phyloP scores from a whole-genome alignment of 2,113 vertebrate species.

The Crotalus helleri region DNA sequence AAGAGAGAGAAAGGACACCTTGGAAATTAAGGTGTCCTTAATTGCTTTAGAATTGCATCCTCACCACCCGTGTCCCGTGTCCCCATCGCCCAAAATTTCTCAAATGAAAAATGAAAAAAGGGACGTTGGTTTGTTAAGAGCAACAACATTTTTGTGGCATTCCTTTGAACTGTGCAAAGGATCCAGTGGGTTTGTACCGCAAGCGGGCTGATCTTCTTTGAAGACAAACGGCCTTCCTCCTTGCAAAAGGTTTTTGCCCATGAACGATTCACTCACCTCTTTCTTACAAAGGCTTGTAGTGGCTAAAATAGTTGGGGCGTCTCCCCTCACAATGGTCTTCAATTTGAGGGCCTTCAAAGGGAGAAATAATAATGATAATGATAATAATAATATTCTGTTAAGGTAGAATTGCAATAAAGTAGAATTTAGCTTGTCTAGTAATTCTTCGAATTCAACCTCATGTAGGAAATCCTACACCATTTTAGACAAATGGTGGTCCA shows the following conservation, averaged over 20 bases:
- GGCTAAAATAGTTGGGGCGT: constrained; percentile 84
- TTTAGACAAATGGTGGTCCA: too few relatives aligned
- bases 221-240: neutral
- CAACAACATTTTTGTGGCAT: neutral
- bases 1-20: constrained; percentile 13
- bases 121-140: neutral
- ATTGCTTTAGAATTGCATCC: constrained; percentile 5
- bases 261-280: constrained; percentile 78
- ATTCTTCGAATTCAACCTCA: too few relatives aligned
- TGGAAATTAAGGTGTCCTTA: neutral
- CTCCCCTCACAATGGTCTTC: constrained; percentile 93
- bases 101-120: neutral
- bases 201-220: neutral
- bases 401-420: neutral
- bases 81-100: neutral
- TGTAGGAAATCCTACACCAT: too few relatives aligned
- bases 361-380: neutral
- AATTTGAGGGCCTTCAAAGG: constrained; percentile 87
- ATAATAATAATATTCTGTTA: neutral
- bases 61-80: neutral
- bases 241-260: neutral
- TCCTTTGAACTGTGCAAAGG: neutral
- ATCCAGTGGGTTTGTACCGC: neutral
- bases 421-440: neutral
- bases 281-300: constrained; percentile 89